These are phyloP conservation scores for Troides helena DNA, from an alignment of 2,888 invertebrate species.

Conservation along the genomic window DNA sequence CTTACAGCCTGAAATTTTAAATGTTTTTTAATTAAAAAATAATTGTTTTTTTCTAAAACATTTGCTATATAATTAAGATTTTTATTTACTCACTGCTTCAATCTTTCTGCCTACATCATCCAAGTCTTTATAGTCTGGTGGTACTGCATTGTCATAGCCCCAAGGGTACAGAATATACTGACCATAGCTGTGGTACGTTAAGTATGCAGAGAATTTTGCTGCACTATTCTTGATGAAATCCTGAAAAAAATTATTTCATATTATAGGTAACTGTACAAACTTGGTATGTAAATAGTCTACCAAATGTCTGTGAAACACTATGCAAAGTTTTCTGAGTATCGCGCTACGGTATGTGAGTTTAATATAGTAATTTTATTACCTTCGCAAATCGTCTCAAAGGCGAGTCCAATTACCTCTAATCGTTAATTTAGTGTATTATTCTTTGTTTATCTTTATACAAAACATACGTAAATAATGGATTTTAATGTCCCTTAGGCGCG, in stretches of 20 bases:
- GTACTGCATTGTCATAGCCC: constrained; percentile 88
- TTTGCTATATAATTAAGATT: background rate
- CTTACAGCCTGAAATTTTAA: constrained; percentile 79
- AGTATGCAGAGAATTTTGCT: constrained; percentile 83
- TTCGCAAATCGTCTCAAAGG: too few species aligned
- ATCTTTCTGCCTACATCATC: constrained; percentile 85
- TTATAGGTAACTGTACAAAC: background rate
- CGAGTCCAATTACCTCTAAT: too few species aligned
- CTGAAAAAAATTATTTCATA: constrained; percentile 46
- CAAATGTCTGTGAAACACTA: too few species aligned
- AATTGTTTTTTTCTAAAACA: background rate
- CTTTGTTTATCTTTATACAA: too few species aligned
- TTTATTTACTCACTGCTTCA: constrained; percentile 76
- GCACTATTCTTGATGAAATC: constrained; percentile 73
- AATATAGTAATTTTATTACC: too few species aligned
- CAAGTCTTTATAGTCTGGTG: constrained; percentile 85
- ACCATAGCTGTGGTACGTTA: constrained; percentile 92
- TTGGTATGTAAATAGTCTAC: too few species aligned
- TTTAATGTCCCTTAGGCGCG: too few species aligned
- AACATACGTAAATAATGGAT: too few species aligned
- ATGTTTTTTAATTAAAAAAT: background rate
- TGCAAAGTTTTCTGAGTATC: too few species aligned
- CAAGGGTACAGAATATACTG: constrained; percentile 93
- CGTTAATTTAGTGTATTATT: too few species aligned
- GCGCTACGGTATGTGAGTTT: too few species aligned